Percentiles rank a stretch among this genome's conserved stretches.
phyloP scores from a whole-genome alignment of 2,888 invertebrate genomes.

The Ernsta delagoae region DNA sequence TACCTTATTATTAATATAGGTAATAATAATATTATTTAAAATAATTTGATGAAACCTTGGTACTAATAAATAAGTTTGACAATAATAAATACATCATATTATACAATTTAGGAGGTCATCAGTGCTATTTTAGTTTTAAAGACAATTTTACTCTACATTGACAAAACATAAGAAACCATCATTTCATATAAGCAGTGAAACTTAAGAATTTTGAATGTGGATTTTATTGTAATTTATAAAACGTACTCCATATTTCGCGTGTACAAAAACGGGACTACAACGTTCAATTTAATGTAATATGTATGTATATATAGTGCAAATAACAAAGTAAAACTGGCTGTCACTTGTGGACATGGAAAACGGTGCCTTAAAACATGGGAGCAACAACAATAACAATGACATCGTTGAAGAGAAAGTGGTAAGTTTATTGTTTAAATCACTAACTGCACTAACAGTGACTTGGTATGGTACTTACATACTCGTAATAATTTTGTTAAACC shows the following conservation, averaged over 20 bases:
- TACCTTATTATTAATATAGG: too few relatives aligned
- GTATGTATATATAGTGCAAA: slow-evolving; percentile 49
- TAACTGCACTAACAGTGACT: not conserved
- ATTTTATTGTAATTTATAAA: slow-evolving; percentile 28
- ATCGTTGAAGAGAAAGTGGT: slow-evolving; percentile 81
- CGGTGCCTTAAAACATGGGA: slow-evolving; percentile 86
- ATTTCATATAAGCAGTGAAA: slow-evolving; percentile 17
- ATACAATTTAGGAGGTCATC: not conserved
- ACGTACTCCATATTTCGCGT: slow-evolving; percentile 9
- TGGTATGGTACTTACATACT: not conserved
- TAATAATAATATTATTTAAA: too few relatives aligned
- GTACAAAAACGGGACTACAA: slow-evolving; percentile 38
- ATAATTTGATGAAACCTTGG: too few relatives aligned
- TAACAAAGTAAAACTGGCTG: slow-evolving; percentile 64
- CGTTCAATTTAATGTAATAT: slow-evolving; percentile 43
- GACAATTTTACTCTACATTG: not conserved
- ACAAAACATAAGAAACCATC: not conserved
- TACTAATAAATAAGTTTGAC: too few relatives aligned
- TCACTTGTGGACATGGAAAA: slow-evolving; percentile 83
- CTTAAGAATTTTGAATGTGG: slow-evolving; percentile 19
- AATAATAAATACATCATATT: too few relatives aligned
- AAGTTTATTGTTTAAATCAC: slow-evolving; percentile 51
- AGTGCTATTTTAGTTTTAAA: not conserved
- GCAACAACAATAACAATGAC: slow-evolving; percentile 84
- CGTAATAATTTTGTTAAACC: too few relatives aligned